Conservation (phyloP, 2,113 vertebrate genomes). For the Thomomys bottae region DNA sequence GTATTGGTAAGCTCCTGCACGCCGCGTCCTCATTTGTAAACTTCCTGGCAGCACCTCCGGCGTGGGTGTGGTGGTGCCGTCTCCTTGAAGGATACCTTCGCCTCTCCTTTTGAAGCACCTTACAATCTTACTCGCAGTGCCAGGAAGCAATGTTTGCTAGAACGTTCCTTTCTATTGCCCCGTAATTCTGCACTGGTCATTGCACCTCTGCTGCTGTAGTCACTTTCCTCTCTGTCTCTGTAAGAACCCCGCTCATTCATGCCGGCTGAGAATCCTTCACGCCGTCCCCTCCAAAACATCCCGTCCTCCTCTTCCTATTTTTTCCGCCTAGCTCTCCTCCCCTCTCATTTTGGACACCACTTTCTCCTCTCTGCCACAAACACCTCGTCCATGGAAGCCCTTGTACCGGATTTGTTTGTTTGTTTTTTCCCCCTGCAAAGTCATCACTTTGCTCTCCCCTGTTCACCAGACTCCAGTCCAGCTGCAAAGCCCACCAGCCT, state of each 20-base stretch:
- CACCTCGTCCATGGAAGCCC: neutral
- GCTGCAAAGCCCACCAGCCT: neutral
- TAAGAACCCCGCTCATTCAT: neutral
- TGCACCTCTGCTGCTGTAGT: neutral
- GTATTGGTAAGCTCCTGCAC: slow-evolving; percentile 1
- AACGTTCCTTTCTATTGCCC: neutral
- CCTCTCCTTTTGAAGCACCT: slow-evolving; percentile 23
- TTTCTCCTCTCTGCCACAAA: neutral
- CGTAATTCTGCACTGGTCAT: neutral
- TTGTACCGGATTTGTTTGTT: too few relatives aligned
- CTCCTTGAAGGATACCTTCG: slow-evolving; percentile 31
- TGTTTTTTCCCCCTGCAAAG: slow-evolving; percentile 12
- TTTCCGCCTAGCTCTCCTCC: neutral
- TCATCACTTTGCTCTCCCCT: neutral
- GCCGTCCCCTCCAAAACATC: neutral
- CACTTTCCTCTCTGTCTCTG: neutral
- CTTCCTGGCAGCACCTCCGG: neutral
- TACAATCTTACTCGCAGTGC: neutral
- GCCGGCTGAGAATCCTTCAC: neutral
- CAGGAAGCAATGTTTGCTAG: slow-evolving; percentile 28
- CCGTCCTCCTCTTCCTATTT: neutral
- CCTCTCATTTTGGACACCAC: neutral
- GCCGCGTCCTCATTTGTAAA: slow-evolving; percentile 57
- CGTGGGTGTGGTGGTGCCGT: slow-evolving; percentile 18
- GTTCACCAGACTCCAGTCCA: neutral